phyloP scores from a whole-genome alignment of 1,140 invertebrate species.

The Vollenhovia emeryi region DNA sequence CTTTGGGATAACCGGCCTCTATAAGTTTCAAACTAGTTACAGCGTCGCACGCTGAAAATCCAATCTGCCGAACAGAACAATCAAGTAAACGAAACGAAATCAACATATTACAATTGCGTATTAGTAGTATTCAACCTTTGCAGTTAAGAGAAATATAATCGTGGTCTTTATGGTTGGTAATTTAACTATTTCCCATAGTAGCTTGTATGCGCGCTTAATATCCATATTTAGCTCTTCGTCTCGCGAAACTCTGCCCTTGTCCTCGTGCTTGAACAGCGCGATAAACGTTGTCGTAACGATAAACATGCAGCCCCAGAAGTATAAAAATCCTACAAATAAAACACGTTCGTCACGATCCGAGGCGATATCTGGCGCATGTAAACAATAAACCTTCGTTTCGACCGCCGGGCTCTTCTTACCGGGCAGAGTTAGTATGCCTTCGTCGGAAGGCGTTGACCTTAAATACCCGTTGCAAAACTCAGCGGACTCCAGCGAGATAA shows the following conservation, averaged over 20 bases:
- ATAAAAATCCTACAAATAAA: slow-evolving; percentile 91
- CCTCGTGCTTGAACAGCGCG: slow-evolving; percentile 95
- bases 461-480: slow-evolving; percentile 98
- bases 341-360: background rate
- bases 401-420: slow-evolving; percentile 83
- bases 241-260: slow-evolving; percentile 83
- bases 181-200: slow-evolving; percentile 93
- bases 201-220: slow-evolving; percentile 93
- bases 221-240: slow-evolving; percentile 86
- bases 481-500: slow-evolving; percentile 98
- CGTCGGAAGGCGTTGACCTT: slow-evolving; percentile 88
- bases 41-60: slow-evolving; percentile 98
- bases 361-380: background rate
- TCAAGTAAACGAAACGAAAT: background rate
- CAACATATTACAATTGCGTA: background rate
- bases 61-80: slow-evolving; percentile 88
- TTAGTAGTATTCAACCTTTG: slow-evolving; percentile 89
- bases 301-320: slow-evolving; percentile 98
- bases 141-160: slow-evolving; percentile 94
- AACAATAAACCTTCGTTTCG: background rate
- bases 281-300: slow-evolving; percentile 96
- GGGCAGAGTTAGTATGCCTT: slow-evolving; percentile 94
- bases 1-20: slow-evolving; percentile 97
- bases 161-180: slow-evolving; percentile 93
- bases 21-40: slow-evolving; percentile 98